Evolutionary conservation across 2,113 vertebrate species (phyloP), one percentile per base, ranked within the genome.

Genomic region (Indicator maculatus): DNA sequence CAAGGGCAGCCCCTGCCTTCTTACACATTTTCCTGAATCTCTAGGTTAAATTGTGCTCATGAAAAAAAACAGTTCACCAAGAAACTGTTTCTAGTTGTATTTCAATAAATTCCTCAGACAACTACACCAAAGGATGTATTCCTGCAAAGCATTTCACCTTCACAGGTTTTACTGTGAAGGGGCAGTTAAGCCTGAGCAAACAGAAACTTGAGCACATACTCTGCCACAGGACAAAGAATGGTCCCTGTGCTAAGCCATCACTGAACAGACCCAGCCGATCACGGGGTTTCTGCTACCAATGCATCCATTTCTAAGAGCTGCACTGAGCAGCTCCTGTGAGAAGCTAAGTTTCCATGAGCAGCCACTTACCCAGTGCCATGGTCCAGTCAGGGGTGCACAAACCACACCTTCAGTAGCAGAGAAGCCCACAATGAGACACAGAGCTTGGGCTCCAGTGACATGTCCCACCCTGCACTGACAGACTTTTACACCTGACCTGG

Each of bases 261-360:
- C 31, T 5, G 0, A 26, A 38, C 44, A 58, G 56, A 73, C 18
- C 31, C 45, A 38, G 2, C 19, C 1, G 0, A 64, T 31, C 3
- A 1, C 31, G 56, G 44, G 38, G 58, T 26, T 83, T 60, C 55
- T 64, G 65, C 2, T 47, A 38, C 55, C 64, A 41, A 7, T 1
- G 1, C 15, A 31, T 9, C 69, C 44, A 16, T 24, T 39, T 59
- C 59, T 10, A 12, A 0, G 27, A 59, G 78, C 74, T 71, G 24
- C 66, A 55, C 59, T 11, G 4, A 74, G 83, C 58, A 63, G 71
- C 41, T 47, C 23, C 61, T 5, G 0, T 0, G 2, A 55, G 63
- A 45, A 88, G 30, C 73, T 52, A 26, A 26, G 24, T 26, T 52
- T 52, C 58, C 6, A 0, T 0, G 1, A 55, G 67, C 53, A 88